A percentile compares a stretch with the other conserved stretches of the same genome.
phyloP scores from a whole-genome alignment of 2,113 vertebrate species.

The Uropsilus gracilis region DNA sequence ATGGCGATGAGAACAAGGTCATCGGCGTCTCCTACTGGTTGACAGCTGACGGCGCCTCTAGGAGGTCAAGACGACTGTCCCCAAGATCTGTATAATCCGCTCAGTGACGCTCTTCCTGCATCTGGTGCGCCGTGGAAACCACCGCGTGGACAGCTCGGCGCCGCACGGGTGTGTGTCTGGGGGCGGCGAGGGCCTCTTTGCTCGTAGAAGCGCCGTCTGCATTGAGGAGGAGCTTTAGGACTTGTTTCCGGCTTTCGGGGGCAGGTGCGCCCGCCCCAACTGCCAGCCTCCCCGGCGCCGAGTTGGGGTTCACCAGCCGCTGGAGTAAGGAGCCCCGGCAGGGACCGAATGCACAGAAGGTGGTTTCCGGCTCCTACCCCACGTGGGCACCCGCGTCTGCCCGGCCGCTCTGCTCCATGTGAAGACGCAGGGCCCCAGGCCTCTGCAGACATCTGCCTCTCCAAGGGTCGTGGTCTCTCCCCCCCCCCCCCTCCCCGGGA shows the following conservation, averaged over 20 bases:
- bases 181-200: not conserved
- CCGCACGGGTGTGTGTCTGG: not conserved
- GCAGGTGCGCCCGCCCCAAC: not conserved
- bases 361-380: too few relatives aligned
- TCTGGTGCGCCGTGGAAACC: not conserved
- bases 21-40: constrained; percentile 42
- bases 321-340: fast-evolving
- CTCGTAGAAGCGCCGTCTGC: not conserved
- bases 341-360: fast-evolving
- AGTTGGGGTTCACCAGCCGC: not conserved
- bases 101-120: not conserved
- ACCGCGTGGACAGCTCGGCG: not conserved
- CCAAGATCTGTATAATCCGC: constrained; percentile 5
- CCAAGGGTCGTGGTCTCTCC: fast-evolving
- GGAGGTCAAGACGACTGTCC: constrained; percentile 57
- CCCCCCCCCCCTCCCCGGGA: not conserved
- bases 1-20: constrained; percentile 67
- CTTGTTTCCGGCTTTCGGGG: not conserved
- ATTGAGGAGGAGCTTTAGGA: not conserved
- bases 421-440: not conserved
- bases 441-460: not conserved
- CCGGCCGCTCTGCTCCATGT: not conserved
- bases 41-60: constrained; percentile 62
- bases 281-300: fast-evolving
- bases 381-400: fast-evolving